A percentile compares a stretch with the other conserved stretches of the same genome.
phyloP scores from a whole-genome alignment of 1,140 invertebrate species.

The Charaxes varanes region DNA sequence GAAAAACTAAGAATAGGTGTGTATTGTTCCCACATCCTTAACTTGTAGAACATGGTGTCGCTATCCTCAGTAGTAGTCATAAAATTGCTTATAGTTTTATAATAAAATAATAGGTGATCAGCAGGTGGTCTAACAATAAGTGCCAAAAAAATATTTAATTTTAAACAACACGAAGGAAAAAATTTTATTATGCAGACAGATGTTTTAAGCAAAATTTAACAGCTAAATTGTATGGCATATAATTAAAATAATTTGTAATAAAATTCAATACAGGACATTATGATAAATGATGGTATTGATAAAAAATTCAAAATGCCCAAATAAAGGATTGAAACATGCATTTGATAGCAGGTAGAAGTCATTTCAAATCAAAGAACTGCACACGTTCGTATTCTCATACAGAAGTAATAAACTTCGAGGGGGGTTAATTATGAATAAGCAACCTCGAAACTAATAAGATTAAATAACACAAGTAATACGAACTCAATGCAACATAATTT shows the following conservation, averaged over 20 bases:
- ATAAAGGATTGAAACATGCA: constrained; percentile 32
- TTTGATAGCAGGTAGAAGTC: constrained; percentile 28
- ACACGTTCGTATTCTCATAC: constrained; percentile 54
- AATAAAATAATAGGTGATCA: too few relatives aligned
- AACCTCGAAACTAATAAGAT: constrained; percentile 54
- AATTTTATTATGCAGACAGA: too few relatives aligned
- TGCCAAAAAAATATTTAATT: too few relatives aligned
- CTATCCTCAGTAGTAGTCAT: too few relatives aligned
- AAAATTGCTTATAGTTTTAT: too few relatives aligned
- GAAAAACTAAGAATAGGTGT: too few relatives aligned
- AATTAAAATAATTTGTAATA: constrained; percentile 16
- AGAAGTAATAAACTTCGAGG: constrained; percentile 70
- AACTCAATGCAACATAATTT: constrained; percentile 72
- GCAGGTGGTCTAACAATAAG: too few relatives aligned
- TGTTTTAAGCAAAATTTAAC: neutral
- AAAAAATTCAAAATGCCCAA: constrained; percentile 22
- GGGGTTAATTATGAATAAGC: constrained; percentile 72
- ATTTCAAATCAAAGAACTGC: constrained; percentile 50
- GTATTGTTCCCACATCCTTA: too few relatives aligned
- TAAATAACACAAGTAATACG: constrained; percentile 63
- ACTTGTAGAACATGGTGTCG: too few relatives aligned
- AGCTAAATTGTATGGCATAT: neutral
- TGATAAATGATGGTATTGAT: constrained; percentile 28
- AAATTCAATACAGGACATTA: constrained; percentile 13
- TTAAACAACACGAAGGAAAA: too few relatives aligned